Evolutionary conservation across 1,140 invertebrate species (phyloP).

Genomic region (Ceratina japonica): DNA sequence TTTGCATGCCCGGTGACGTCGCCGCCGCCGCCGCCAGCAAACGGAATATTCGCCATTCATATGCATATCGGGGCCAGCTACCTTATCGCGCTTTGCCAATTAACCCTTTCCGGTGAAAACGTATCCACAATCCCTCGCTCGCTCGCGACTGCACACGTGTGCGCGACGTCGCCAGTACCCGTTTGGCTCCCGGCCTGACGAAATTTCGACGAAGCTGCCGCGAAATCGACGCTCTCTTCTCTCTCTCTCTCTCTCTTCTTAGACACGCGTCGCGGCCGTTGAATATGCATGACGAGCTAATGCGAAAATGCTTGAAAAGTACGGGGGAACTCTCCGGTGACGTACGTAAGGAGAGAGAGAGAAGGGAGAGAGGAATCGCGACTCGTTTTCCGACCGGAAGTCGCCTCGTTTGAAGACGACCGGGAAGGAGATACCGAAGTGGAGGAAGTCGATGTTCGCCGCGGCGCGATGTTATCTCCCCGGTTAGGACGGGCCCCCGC

Average conservation of each 20-base stretch:
- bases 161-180: neutral
- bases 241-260: conserved; percentile 47
- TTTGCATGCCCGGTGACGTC: conserved; percentile 62
- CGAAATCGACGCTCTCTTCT: conserved; percentile 52
- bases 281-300: conserved; percentile 54
- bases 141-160: neutral
- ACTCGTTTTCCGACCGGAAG: neutral
- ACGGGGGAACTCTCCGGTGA: neutral
- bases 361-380: neutral
- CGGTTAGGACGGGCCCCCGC: no score
- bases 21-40: conserved; percentile 41
- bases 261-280: conserved; percentile 32
- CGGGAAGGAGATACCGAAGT: no score
- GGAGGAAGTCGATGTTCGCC: neutral
- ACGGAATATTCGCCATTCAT: conserved; percentile 65
- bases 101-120: conserved; percentile 51
- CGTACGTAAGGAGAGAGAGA: neutral
- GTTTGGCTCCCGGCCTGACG: conserved; percentile 20
- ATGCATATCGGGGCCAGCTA: conserved; percentile 65
- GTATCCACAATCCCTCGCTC: neutral
- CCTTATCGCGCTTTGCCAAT: conserved; percentile 69
- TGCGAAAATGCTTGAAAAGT: conserved; percentile 28
- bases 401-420: neutral
- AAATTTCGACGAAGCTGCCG: conserved; percentile 46
- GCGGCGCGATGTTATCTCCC: neutral